These are phyloP conservation scores for Paramisgurnus dabryanus DNA, from an alignment of 2,113 vertebrate species.

Conservation along the genomic window DNA sequence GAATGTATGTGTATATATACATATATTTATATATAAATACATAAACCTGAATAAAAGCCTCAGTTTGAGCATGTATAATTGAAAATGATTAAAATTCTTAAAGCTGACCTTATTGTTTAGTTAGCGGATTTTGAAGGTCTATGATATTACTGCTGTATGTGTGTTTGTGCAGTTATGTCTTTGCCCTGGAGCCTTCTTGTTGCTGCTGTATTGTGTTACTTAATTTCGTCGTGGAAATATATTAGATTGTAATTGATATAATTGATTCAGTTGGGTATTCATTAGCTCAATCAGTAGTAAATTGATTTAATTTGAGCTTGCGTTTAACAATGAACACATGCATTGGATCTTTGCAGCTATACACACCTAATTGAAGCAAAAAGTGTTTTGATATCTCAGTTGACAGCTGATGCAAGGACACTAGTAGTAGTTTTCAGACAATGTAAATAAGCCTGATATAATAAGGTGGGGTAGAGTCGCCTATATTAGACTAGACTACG, in stretches of 20 bases:
- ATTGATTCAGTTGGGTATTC: constrained; percentile 27
- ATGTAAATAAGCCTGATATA: too few species aligned
- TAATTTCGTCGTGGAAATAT: constrained; percentile 12
- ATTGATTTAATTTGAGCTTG: constrained; percentile 5
- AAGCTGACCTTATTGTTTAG: too few species aligned
- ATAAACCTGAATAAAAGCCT: too few species aligned
- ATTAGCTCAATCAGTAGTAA: constrained; percentile 35
- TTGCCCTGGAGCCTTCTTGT: constrained; percentile 61
- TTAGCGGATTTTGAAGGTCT: too few species aligned
- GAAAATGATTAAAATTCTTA: too few species aligned
- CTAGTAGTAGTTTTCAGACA: too few species aligned
- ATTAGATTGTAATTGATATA: constrained; percentile 10
- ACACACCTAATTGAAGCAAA: constrained; percentile 59
- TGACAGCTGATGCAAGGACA: not conserved
- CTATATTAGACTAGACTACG: too few species aligned
- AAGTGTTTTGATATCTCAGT: constrained; percentile 41
- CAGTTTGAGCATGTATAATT: too few species aligned
- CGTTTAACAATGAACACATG: constrained; percentile 46
- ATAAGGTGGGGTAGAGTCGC: too few species aligned
- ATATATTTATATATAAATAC: too few species aligned
- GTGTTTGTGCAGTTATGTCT: constrained; percentile 25
- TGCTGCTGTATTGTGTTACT: not conserved
- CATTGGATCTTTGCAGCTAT: constrained; percentile 34
- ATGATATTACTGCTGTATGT: constrained; percentile 48
- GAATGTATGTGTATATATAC: too few species aligned